phyloP scores from a whole-genome alignment of 1,140 invertebrate genomes.

The Drosophila tani region DNA sequence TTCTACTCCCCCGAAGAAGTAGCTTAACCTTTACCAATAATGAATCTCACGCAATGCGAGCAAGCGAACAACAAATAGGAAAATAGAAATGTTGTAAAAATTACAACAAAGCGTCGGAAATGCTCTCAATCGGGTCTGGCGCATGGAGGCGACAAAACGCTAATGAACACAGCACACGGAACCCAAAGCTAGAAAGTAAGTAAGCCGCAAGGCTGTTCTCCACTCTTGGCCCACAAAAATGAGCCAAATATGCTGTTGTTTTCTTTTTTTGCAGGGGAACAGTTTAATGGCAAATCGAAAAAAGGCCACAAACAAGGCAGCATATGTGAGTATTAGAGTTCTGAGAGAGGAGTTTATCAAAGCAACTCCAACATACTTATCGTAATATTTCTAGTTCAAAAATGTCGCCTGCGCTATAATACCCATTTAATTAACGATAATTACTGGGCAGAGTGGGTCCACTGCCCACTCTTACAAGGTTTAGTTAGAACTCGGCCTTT shows the following conservation, averaged over 20 bases:
- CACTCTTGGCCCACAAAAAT: slow-evolving; percentile 26
- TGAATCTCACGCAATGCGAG: slow-evolving; percentile 47
- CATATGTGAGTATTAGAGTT: not conserved
- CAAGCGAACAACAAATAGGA: slow-evolving; percentile 12
- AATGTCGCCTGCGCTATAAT: slow-evolving; percentile 27
- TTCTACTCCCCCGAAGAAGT: slow-evolving; percentile 6
- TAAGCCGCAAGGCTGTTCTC: not conserved
- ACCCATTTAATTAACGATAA: slow-evolving; percentile 47
- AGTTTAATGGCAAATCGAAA: slow-evolving; percentile 71
- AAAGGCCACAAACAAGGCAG: slow-evolving; percentile 13
- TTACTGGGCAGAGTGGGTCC: slow-evolving; percentile 14
- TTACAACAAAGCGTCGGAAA: slow-evolving; percentile 57
- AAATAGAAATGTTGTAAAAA: slow-evolving; percentile 63
- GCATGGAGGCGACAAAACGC: slow-evolving; percentile 70
- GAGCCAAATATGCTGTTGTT: slow-evolving; percentile 41
- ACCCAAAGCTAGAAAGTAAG: slow-evolving; percentile 27
- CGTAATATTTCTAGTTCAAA: slow-evolving; percentile 10
- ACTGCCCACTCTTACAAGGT: slow-evolving; percentile 3
- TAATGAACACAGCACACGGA: slow-evolving; percentile 75
- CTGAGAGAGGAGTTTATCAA: not conserved
- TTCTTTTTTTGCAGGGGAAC: slow-evolving; percentile 20
- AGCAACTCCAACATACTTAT: not conserved
- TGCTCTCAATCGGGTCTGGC: slow-evolving; percentile 33
- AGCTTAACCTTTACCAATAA: slow-evolving; percentile 7
- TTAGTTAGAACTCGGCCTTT: slow-evolving; percentile 12